phyloP scores from a whole-genome alignment of 2,888 invertebrate species.

The Ormyrus rosae region DNA sequence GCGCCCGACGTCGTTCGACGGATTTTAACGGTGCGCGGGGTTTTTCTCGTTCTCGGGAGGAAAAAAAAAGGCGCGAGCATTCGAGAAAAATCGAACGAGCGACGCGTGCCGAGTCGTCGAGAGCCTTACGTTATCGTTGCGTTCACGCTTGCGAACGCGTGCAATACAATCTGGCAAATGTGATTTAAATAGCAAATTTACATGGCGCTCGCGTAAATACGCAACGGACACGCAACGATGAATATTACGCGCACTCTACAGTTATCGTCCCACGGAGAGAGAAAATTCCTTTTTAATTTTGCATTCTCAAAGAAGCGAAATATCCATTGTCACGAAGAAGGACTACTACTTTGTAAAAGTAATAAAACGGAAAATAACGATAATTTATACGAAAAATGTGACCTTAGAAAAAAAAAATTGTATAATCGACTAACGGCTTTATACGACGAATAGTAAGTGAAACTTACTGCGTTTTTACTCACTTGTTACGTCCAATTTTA shows the following conservation, averaged over 20 bases:
- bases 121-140: not conserved
- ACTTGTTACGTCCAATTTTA: constrained; percentile 37
- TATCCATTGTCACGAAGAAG: not conserved
- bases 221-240: not conserved
- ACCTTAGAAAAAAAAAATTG: constrained; percentile 26
- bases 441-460: constrained; percentile 32
- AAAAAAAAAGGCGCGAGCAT: no score
- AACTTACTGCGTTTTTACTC: constrained; percentile 32
- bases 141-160: not conserved
- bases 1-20: no score
- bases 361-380: not conserved
- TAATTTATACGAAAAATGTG: constrained; percentile 14
- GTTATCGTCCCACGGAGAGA: not conserved
- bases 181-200: not conserved
- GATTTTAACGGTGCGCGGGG: no score
- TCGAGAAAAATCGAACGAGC: no score
- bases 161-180: not conserved
- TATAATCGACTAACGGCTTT: constrained; percentile 24
- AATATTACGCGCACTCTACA: not conserved
- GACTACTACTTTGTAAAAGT: constrained; percentile 15
- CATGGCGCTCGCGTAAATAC: constrained; percentile 3
- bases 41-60: no score
- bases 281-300: not conserved
- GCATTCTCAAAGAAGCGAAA: constrained; percentile 6
- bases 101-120: no score